A percentile compares a stretch with the other conserved stretches of the same genome.
These are phyloP conservation scores for Xenops minutus DNA, from an alignment of 2,797 vertebrate species.

Conservation along the genomic window DNA sequence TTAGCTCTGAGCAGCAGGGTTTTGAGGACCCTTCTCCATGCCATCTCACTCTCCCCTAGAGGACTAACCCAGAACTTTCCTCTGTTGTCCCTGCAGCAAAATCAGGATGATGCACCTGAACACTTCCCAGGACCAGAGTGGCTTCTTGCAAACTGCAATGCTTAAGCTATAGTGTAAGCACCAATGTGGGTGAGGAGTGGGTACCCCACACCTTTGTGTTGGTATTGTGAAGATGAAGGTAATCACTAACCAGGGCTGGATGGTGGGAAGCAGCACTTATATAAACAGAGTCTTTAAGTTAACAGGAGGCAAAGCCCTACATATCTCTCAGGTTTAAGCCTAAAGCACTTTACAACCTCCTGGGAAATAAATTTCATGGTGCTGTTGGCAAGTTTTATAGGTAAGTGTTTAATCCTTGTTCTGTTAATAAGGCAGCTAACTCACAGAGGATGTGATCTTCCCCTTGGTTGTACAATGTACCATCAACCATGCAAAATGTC, in stretches of 20 bases:
- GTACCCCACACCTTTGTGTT: background rate
- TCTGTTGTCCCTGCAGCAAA: background rate
- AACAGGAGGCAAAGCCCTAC: background rate
- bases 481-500: background rate
- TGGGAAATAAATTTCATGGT: background rate
- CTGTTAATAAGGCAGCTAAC: background rate
- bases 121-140: background rate
- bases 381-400: background rate
- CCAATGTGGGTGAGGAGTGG: fast-evolving
- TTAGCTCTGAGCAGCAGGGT: background rate
- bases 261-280: background rate
- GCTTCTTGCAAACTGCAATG: background rate
- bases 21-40: background rate
- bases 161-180: background rate
- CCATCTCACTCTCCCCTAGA: background rate
- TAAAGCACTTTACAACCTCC: background rate
- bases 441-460: background rate
- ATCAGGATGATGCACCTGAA: background rate
- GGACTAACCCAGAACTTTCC: background rate
- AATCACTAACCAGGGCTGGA: background rate
- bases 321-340: background rate
- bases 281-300: background rate
- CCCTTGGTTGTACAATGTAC: background rate
- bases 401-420: background rate
- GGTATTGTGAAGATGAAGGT: background rate